Evolutionary conservation across 1,140 invertebrate species (phyloP), one percentile per base, ranked within the genome.

Genomic region (Diabrotica undecimpunctata): DNA sequence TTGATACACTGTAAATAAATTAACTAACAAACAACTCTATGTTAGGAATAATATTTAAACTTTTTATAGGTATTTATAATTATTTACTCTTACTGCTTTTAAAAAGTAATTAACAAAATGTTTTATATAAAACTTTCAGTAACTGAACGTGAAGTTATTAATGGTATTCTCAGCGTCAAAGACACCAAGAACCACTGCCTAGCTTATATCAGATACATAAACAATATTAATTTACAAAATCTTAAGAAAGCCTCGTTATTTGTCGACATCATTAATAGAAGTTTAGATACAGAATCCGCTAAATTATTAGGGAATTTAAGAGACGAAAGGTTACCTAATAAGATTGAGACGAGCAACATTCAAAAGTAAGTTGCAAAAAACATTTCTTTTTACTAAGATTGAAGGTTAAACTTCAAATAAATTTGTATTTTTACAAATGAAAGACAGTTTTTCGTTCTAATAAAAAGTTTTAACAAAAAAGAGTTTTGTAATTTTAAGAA

Each of bases 221-320:
- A 96, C 79, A 98, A 98, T 75, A 98, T 99, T 37, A 98, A 98
- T 80, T 83, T 98, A 36, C 94, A 96, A 79, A 95, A 98, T 78
- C 80, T 97, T 14, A 92, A 93, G 72, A 96, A 96, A 78, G 95
- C 95, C 3, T 90, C 92, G 55, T 88, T 97, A 13, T 99, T 97
- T 75, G 87, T 99, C 58, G 97, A 99, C 79, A 96, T 99, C 55
- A 84, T 92, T 2, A 96, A 97, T 77, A 83, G 95, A 70, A 93
- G 92, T 77, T 86, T 98, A 56, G 96, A 99, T 78, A 90, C 90
- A 0, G 96, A 99, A 80, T 94, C 97, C 0, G 89, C 93, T 1
- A 94, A 94, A 74, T 82, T 98, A 10, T 79, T 99, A 10, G 90
- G 90, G 7, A 91, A 96, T 80, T 83, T 99, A 0, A 83, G 96